Base-by-base conservation (phyloP, 2,888 invertebrate species). In the Sesia apiformis region DNA sequence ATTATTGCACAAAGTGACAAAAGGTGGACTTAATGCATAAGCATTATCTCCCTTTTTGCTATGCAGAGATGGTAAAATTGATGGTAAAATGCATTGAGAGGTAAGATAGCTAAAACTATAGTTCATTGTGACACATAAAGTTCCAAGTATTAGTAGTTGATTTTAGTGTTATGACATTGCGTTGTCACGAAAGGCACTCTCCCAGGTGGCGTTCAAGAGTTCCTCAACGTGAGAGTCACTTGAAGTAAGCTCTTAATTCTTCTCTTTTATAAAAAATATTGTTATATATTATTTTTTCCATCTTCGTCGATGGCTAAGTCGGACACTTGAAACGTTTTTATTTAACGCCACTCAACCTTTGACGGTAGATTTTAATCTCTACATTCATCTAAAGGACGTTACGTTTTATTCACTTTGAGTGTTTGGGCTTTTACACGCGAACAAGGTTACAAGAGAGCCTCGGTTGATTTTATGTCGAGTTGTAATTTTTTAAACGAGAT, bases 161-260 rank as follows among this genome's bases (percentile, higher is more conserved):
- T 46, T 58, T 58, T 56, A 58, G 55, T 51, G 56, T 52, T 54
- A 54, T 56, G 56, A 56, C 56, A 50, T 38, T 50, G 43, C 51
- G 51, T 56, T 56, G 43, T 53, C 52, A 57, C 53, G 51, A 56
- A 58, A 53, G 57, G 52, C 60, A 56, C 61, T 60, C 51, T 58
- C 58, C 56, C 55, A 61, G 56, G 58, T 52, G 50, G 39, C 50
- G 57, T 62, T 61, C 60, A 65, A 65, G 60, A 57, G 59, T 62
- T 63, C 61, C 66, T 69, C 62, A 61, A 58, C 57, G 52, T 54
- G 55, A 70, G 70, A 63, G 67, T 60, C 66, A 63, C 69, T 71
- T 53, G 58, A 63, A 65, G 64, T 61, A 67, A 70, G 66, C 62
- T 66, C 63, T 67, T 65, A 61, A 64, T 60, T 59, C 61, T 41